Conservation (phyloP, 2,113 vertebrate genomes). For the Epinephelus cyanopodus region DNA sequence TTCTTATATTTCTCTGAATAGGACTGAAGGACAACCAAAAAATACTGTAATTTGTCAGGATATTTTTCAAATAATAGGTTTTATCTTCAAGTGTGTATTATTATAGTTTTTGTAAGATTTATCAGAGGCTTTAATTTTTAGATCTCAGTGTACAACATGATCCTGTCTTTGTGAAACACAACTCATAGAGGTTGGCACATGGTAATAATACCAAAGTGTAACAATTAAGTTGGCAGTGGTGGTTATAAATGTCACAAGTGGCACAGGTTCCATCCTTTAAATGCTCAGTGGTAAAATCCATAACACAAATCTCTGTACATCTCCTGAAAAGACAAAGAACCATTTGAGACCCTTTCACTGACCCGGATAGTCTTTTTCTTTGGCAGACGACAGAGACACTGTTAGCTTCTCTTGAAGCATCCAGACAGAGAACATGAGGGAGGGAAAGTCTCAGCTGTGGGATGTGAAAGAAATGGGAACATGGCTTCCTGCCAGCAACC, state of each 20-base stretch:
- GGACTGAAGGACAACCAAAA: not conserved
- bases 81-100: not conserved
- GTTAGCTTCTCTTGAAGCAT: not conserved
- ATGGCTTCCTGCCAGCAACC: not conserved
- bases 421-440: not conserved
- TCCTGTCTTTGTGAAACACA: not conserved
- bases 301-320: not conserved
- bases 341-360: not conserved
- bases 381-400: not conserved
- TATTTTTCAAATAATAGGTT: not conserved
- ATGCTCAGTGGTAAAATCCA: constrained; percentile 6
- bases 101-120: not conserved
- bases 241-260: not conserved
- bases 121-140: not conserved
- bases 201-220: too few relatives aligned
- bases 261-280: not conserved
- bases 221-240: not conserved
- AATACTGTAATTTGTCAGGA: not conserved
- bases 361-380: not conserved
- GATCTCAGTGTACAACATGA: not conserved
- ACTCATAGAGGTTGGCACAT: not conserved
- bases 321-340: not conserved
- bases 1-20: not conserved
- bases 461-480: not conserved
- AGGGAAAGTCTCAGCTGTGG: not conserved